Evolutionary conservation across 2,797 vertebrate species (phyloP).

Genomic region (Cuculus canorus): DNA sequence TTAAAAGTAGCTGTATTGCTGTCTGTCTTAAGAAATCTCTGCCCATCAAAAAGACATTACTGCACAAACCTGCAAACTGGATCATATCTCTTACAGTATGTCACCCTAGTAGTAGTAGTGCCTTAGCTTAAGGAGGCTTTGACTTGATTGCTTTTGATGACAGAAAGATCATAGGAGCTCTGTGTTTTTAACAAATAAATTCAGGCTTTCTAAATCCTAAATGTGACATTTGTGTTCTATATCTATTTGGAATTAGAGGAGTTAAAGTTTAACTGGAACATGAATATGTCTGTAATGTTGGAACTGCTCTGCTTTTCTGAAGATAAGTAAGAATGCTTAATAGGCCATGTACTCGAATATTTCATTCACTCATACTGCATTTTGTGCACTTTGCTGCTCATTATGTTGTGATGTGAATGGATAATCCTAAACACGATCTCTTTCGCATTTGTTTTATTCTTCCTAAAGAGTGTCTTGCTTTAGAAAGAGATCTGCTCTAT

Average conservation of each 20-base stretch:
- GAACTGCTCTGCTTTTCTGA: background rate
- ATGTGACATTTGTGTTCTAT: background rate
- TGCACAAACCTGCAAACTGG: rapidly evolving
- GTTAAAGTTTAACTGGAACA: background rate
- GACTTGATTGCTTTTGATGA: background rate
- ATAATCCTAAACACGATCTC: background rate
- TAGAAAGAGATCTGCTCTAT: background rate
- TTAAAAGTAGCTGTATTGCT: background rate
- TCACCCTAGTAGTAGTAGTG: background rate
- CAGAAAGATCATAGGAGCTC: background rate
- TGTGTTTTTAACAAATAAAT: background rate
- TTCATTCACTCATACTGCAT: background rate
- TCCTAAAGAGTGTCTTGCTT: background rate
- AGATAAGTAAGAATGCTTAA: background rate
- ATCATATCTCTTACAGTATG: background rate
- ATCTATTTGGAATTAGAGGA: background rate
- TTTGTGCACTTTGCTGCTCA: background rate
- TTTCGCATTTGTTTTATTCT: background rate
- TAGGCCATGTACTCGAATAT: background rate
- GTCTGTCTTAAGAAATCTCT: background rate
- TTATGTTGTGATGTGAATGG: background rate
- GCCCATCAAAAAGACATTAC: background rate
- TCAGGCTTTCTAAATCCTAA: background rate
- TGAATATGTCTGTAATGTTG: background rate
- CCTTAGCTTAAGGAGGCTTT: background rate